Conservation (phyloP, 2,797 vertebrate genomes). For the Phrynocephalus vlangalii region DNA sequence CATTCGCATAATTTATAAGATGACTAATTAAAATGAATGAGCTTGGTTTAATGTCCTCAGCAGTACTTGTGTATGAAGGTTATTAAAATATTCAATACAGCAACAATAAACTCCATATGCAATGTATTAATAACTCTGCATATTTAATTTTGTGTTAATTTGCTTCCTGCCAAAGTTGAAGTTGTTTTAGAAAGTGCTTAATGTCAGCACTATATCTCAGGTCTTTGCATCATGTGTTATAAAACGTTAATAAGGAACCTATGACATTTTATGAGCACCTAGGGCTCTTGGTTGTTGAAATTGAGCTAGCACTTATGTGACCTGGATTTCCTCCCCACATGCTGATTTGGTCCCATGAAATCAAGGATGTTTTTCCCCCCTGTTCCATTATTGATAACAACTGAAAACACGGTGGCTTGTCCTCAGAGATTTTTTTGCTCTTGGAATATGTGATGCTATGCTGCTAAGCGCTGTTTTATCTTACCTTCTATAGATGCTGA, state of each 20-base stretch:
- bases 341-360: neutral
- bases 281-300: slow-evolving; percentile 9
- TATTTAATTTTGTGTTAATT: slow-evolving; percentile 71
- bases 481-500: neutral
- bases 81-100: slow-evolving; percentile 74
- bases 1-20: slow-evolving; percentile 75
- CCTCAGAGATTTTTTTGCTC: neutral
- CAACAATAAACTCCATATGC: slow-evolving; percentile 64
- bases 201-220: slow-evolving; percentile 26
- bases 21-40: slow-evolving; percentile 82
- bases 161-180: slow-evolving; percentile 64
- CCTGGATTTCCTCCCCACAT: neutral
- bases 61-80: slow-evolving; percentile 65
- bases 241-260: slow-evolving; percentile 1
- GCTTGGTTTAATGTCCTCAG: slow-evolving; percentile 58
- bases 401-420: neutral
- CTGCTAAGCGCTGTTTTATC: neutral
- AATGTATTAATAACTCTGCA: slow-evolving; percentile 66
- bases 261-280: slow-evolving; percentile 21
- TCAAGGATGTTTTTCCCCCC: neutral
- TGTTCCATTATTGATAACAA: neutral
- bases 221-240: slow-evolving; percentile 43
- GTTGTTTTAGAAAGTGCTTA: slow-evolving; percentile 59
- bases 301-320: neutral
- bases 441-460: neutral